Conservation (phyloP, 1,140 invertebrate genomes). For the Tetramorium simillimum region DNA sequence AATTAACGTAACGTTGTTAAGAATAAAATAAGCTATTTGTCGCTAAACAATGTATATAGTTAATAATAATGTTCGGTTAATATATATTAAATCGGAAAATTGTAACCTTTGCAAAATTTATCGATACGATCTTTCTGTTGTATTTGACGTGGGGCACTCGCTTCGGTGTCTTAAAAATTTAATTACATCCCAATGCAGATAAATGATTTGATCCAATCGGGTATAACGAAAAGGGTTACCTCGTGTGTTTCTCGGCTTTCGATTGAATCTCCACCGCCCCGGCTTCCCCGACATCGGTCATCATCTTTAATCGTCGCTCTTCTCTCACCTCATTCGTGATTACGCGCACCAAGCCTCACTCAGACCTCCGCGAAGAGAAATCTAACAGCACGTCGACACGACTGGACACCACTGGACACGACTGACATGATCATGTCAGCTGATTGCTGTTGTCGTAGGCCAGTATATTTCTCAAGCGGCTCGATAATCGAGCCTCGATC, state of each 20-base stretch:
- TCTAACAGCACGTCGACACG: not conserved
- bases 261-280: conserved; percentile 72
- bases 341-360: not conserved
- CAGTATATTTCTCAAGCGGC: too few relatives aligned
- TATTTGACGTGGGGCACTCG: not conserved
- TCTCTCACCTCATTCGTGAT: not conserved
- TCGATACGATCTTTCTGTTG: too few relatives aligned
- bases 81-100: not conserved
- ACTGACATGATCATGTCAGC: not conserved
- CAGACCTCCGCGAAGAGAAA: not conserved
- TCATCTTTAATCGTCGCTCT: conserved; percentile 72
- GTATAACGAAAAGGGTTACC: conserved; percentile 70
- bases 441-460: not conserved
- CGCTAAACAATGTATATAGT: not conserved
- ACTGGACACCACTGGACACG: too few relatives aligned
- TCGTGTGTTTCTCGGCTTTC: conserved; percentile 62
- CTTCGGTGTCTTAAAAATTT: not conserved
- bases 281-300: conserved; percentile 78
- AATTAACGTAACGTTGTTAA: too few relatives aligned
- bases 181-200: not conserved
- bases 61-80: too few relatives aligned
- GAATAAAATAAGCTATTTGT: not conserved
- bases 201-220: not conserved
- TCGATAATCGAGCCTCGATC: too few relatives aligned
- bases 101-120: too few relatives aligned